Evolutionary conservation across 2,797 vertebrate species (phyloP), one percentile per base, ranked within the genome.

Genomic region (Crenichthys baileyi): DNA sequence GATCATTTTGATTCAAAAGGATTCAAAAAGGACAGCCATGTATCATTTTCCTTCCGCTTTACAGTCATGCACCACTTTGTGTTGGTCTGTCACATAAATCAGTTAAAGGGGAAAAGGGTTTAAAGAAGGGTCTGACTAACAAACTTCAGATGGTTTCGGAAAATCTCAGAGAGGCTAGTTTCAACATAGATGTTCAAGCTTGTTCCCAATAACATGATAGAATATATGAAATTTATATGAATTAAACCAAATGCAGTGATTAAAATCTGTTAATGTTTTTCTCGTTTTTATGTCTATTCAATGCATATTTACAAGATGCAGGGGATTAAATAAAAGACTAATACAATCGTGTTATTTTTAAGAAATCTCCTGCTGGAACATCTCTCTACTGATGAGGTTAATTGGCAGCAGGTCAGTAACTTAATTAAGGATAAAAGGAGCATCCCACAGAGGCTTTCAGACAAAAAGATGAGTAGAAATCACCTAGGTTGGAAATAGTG

Each of bases 311-410:
- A 48, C 44, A 16, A 70, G 67, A 46, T 70, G 67, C 44, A 26
- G 15, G 13, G 15, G 39, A 11, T 46, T 68, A 39, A 44, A 1
- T 26, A 12, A 26, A 26, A 70, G 67, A 18, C 41, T 8, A 8
- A 46, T 26, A 3, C 15, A 48, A 70, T 15, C 48, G 67, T 48
- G 41, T 70, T 15, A 48, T 26, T 24, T 26, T 12, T 70, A 26
- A 70, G 44, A 48, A 50, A 50, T 29, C 73, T 31, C 44, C 26
- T 48, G 26, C 16, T 29, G 73, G 44, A 65, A 39, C 60, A 39
- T 75, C 60, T 65, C 74, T 8, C 20, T 65, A 13, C 20, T 67
- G 50, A 73, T 58, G 72, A 58, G 53, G 36, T 75, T 75, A 63
- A 75, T 65, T 67, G 65, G 31, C 31, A 36, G 7, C 46, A 63